Evolutionary conservation across 2,797 vertebrate genomes (phyloP), one percentile per base, ranked within the genome.

Genomic region (Rhyacichthys aspro): DNA sequence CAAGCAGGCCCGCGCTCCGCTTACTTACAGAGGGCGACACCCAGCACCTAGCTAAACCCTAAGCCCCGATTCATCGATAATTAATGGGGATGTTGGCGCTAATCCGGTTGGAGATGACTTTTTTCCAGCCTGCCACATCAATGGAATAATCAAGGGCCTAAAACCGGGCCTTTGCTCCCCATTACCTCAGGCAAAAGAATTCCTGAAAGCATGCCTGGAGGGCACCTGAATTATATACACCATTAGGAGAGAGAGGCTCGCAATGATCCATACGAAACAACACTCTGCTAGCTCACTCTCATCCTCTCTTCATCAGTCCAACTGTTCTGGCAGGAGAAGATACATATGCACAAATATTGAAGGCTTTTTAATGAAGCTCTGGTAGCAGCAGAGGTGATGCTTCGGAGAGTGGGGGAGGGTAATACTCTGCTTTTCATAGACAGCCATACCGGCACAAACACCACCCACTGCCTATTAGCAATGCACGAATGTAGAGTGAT

Each of bases 211-310:
- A 91, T 96, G 96, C 97, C 96, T 96, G 92, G 87, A 92, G 95
- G 96, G 96, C 95, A 98, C 94, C 95, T 98, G 95, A 97, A 98
- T 98, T 97, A 98, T 98, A 96, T 90, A 96, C 95, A 92, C 95
- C 95, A 98, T 98, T 97, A 98, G 95, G 94, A 94, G 94, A 91
- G 91, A 90, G 85, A 93, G 93, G 89, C 93, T 95, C 94, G 93
- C 94, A 95, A 90, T 91, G 93, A 95, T 95, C 94, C 94, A 92
- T 94, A 94, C 92, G 92, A 94, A 96, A 95, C 80, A 79, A 81
- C 94, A 93, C 91, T 94, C 91, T 88, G 78, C 81, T 66, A 53
- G 72, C 76, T 63, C 72, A 70, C 74, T 1, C 68, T 69, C 54
- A 55, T 55, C 57, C 47, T 59, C 50, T 55, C 44, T 56, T 61